Evolutionary conservation across 1,140 invertebrate genomes (phyloP).

Genomic region (Zaprionus capensis): DNA sequence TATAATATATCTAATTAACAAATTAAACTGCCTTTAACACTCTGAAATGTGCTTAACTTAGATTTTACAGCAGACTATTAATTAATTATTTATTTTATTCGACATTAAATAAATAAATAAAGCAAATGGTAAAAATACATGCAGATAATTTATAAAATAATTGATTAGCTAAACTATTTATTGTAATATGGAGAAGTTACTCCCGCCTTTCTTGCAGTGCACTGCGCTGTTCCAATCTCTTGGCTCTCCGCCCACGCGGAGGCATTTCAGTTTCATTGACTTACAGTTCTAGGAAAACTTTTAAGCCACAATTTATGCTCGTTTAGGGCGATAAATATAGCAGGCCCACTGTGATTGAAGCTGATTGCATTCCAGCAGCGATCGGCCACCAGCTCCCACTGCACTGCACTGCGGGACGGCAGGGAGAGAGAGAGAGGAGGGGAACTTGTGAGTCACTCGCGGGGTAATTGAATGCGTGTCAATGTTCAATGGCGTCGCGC

Average conservation of each 20-base stretch:
- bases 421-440: not conserved
- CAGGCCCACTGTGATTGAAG: constrained; percentile 72
- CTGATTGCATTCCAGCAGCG: constrained; percentile 73
- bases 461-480: constrained; percentile 74
- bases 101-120: too few species aligned
- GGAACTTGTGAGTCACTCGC: constrained; percentile 54
- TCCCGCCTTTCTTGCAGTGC: constrained; percentile 46
- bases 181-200: not conserved
- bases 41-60: too few species aligned
- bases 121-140: too few species aligned
- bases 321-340: constrained; percentile 81
- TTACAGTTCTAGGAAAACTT: constrained; percentile 79
- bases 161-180: not conserved
- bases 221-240: not conserved
- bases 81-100: too few species aligned
- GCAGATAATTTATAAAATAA: not conserved
- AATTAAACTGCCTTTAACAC: too few species aligned
- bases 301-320: constrained; percentile 81
- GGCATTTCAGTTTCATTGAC: constrained; percentile 55
- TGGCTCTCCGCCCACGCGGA: constrained; percentile 17
- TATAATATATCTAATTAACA: too few species aligned
- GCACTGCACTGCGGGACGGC: not conserved
- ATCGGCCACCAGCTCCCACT: constrained; percentile 23
- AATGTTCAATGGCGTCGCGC: constrained; percentile 59
- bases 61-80: too few species aligned